These are phyloP conservation scores for Melanotus villosus DNA, from an alignment of 2,888 invertebrate genomes.

Conservation along the genomic window DNA sequence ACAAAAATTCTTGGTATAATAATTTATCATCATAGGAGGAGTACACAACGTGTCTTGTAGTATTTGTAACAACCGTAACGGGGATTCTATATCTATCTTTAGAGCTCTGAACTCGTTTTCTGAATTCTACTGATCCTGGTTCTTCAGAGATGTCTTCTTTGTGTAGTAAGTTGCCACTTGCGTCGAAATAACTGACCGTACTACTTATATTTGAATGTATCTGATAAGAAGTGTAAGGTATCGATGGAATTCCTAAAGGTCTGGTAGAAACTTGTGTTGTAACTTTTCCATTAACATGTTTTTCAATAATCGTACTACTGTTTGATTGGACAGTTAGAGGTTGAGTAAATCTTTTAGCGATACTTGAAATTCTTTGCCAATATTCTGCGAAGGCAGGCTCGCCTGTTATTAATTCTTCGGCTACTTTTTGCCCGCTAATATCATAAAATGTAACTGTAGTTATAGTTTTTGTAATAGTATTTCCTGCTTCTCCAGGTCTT, in stretches of 20 bases:
- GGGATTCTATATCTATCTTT: slow-evolving; percentile 15
- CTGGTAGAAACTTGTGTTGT: not conserved
- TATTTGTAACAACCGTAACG: slow-evolving; percentile 9
- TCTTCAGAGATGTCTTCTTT: slow-evolving; percentile 22
- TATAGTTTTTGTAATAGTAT: slow-evolving; percentile 18
- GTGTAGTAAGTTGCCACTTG: slow-evolving; percentile 15
- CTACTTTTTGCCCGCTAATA: not conserved
- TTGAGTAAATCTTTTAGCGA: slow-evolving; percentile 1
- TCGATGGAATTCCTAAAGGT: not conserved
- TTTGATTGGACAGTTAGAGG: slow-evolving; percentile 22
- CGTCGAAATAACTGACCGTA: slow-evolving; percentile 20
- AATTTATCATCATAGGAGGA: slow-evolving; percentile 4
- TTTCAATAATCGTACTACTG: slow-evolving; percentile 11
- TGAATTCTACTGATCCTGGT: slow-evolving; percentile 29
- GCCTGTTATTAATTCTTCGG: not conserved
- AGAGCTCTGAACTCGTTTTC: slow-evolving; percentile 19
- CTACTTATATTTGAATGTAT: slow-evolving; percentile 20
- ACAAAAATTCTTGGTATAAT: slow-evolving; percentile 25
- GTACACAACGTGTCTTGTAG: slow-evolving; percentile 20
- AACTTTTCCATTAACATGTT: slow-evolving; percentile 15
- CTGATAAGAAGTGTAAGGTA: not conserved
- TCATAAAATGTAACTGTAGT: slow-evolving; percentile 29
- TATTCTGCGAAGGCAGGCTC: slow-evolving; percentile 29
- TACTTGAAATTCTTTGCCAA: slow-evolving; percentile 29
- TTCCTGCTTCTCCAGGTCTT: not conserved